Evolutionary conservation across 2,113 vertebrate genomes (phyloP), one percentile per base, ranked within the genome.

Genomic region (Psettodes erumei): DNA sequence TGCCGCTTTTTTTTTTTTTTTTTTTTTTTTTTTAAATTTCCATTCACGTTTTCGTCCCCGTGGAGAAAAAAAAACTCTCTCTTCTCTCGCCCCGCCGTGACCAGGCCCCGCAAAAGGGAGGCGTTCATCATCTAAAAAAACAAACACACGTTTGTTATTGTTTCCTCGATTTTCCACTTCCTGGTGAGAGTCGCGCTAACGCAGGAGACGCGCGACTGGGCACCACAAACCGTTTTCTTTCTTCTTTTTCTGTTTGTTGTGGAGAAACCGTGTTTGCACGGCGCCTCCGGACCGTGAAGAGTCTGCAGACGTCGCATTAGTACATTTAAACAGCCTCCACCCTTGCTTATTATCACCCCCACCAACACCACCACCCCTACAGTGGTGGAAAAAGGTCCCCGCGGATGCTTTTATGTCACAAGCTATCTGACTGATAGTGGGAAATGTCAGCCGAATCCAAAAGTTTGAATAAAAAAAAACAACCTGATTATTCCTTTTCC

Each of bases 381-480:
- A 79, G 37, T 12, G 23, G 42, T 27, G 42, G 27, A 2, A 86
- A 80, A 84, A 58, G 74, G 56, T 85, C 75, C 47, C 85, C 21
- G 61, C 74, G 81, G 76, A 87, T 86, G 66, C 87, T 90, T 87
- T 90, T 68, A 81, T 77, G 84, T 86, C 80, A 86, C 47, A 84
- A 82, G 62, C 55, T 78, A 82, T 88, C 75, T 67, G 77, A 82
- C 81, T 85, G 81, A 86, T 82, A 84, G 12, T 4, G 85, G 77
- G 47, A 91, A 93, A 92, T 93, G 91, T 91, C 87, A 91, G 66
- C 59, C 18, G 56, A 54, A 87, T 82, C 81, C 81, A 71, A 61
- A 69, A 71, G 75, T 45, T 38, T 68, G 63, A 82, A 75, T 23
- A 73, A 50, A 27, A 75, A 55, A 82, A 85, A 86, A 82, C 56